phyloP scores from a whole-genome alignment of 2,888 invertebrate genomes.

The Pimpla rufipes region DNA sequence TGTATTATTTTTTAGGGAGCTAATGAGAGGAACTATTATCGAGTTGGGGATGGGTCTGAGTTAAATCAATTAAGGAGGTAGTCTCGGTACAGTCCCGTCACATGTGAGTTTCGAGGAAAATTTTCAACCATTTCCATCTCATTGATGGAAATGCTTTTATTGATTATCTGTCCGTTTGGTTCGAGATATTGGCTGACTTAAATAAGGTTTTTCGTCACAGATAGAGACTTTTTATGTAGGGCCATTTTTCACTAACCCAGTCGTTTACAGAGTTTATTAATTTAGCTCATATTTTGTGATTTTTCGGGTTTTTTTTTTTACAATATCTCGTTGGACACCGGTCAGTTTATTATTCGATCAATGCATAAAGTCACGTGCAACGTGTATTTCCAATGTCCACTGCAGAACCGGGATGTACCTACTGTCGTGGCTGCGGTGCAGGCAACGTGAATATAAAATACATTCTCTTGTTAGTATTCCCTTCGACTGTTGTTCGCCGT shows the following conservation, averaged over 20 bases:
- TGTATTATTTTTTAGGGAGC: too few species aligned
- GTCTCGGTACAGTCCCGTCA: too few species aligned
- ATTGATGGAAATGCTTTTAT: too few species aligned
- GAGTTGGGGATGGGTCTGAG: too few species aligned
- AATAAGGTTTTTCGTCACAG: too few species aligned
- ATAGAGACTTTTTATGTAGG: too few species aligned
- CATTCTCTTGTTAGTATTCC: conserved; percentile 48
- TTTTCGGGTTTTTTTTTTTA: not conserved
- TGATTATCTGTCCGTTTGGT: too few species aligned
- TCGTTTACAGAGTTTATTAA: not conserved
- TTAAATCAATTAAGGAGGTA: too few species aligned
- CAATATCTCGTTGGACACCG: not conserved
- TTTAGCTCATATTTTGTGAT: not conserved
- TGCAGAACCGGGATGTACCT: not conserved
- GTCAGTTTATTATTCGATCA: conserved; percentile 22
- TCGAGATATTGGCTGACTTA: too few species aligned
- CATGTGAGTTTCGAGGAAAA: too few species aligned
- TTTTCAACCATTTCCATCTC: too few species aligned
- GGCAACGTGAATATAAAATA: conserved; percentile 49
- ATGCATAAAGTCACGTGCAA: conserved; percentile 26
- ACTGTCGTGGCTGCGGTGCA: not conserved
- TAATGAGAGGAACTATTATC: too few species aligned
- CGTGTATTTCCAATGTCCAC: conserved; percentile 33
- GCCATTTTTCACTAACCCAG: not conserved
- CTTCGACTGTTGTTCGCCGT: conserved; percentile 25